These are phyloP conservation scores for Phyllostomus hastatus DNA, from an alignment of 2,113 vertebrate genomes.

Conservation along the genomic window DNA sequence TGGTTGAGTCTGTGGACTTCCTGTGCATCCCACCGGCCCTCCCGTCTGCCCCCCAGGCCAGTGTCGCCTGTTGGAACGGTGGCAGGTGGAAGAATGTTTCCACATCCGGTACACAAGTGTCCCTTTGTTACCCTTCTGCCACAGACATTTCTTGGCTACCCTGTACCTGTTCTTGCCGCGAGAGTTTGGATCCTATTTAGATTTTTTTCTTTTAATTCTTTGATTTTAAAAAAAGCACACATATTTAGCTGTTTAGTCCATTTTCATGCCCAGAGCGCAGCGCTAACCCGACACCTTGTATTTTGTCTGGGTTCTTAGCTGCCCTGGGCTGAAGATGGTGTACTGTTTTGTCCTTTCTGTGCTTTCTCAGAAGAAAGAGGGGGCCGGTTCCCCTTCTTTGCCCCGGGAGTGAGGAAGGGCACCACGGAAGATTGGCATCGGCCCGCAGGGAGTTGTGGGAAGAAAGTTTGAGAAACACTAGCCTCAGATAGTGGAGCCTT, in stretches of 20 bases:
- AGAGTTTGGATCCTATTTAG: background rate
- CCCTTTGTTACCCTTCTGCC: slow-evolving; percentile 43
- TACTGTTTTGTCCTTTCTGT: background rate
- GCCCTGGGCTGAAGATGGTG: background rate
- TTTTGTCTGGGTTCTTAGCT: background rate
- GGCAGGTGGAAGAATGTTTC: slow-evolving; percentile 54
- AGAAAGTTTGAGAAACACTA: background rate
- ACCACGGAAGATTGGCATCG: background rate
- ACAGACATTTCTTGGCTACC: slow-evolving; percentile 33
- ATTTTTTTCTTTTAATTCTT: background rate
- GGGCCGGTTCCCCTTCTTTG: background rate
- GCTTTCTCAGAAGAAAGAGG: background rate
- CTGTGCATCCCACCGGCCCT: background rate
- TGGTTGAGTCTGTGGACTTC: background rate
- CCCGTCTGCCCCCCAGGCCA: slow-evolving; percentile 47
- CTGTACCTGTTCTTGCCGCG: slow-evolving; percentile 27
- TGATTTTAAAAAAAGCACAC: background rate
- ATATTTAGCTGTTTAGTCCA: background rate
- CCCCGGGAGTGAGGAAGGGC: background rate
- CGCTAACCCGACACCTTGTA: background rate
- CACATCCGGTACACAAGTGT: slow-evolving; percentile 51
- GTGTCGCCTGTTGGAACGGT: slow-evolving; percentile 25
- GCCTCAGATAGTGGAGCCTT: background rate
- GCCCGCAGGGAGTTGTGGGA: background rate
- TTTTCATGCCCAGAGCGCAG: background rate